Percentiles rank a stretch among this genome's conserved stretches.
Evolutionary conservation across 1,140 invertebrate species (phyloP).

Genomic region (Goniozus legneri): DNA sequence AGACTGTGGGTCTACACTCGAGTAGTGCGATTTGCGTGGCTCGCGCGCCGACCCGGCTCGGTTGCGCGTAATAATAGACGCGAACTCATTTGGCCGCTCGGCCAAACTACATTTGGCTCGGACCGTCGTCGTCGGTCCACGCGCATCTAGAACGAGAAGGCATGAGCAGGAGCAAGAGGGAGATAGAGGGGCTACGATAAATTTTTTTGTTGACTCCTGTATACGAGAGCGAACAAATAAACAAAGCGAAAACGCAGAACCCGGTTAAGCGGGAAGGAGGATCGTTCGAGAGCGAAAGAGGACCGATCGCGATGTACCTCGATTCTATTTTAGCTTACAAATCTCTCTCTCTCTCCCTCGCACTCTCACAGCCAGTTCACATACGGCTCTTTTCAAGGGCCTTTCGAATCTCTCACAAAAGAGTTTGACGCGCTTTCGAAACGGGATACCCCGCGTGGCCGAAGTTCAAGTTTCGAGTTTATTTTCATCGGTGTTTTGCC

Average conservation of each 20-base stretch:
- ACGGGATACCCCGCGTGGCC: too few relatives aligned
- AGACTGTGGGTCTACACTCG: too few relatives aligned
- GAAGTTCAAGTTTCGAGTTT: too few relatives aligned
- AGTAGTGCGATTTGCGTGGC: too few relatives aligned
- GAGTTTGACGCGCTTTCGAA: conserved; percentile 10
- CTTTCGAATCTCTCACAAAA: conserved; percentile 4
- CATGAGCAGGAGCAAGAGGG: neutral
- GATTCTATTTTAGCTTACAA: neutral
- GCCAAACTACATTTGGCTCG: conserved; percentile 50
- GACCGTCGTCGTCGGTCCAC: conserved; percentile 35
- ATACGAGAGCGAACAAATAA: conserved; percentile 21
- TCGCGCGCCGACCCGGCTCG: too few relatives aligned
- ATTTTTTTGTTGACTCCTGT: conserved; percentile 30
- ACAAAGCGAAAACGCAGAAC: conserved; percentile 9
- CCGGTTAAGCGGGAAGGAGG: neutral
- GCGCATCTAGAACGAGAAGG: conserved; percentile 19
- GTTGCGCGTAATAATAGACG: conserved; percentile 48
- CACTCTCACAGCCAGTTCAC: neutral
- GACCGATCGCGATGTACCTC: too few relatives aligned
- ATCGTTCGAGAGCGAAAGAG: too few relatives aligned
- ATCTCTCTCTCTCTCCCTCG: neutral
- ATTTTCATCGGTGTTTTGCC: too few relatives aligned
- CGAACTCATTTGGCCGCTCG: conserved; percentile 46
- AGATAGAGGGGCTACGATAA: too few relatives aligned
- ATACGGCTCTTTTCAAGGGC: conserved; percentile 6